These are phyloP conservation scores for Indicator indicator DNA, from an alignment of 2,113 vertebrate species.

Conservation along the genomic window DNA sequence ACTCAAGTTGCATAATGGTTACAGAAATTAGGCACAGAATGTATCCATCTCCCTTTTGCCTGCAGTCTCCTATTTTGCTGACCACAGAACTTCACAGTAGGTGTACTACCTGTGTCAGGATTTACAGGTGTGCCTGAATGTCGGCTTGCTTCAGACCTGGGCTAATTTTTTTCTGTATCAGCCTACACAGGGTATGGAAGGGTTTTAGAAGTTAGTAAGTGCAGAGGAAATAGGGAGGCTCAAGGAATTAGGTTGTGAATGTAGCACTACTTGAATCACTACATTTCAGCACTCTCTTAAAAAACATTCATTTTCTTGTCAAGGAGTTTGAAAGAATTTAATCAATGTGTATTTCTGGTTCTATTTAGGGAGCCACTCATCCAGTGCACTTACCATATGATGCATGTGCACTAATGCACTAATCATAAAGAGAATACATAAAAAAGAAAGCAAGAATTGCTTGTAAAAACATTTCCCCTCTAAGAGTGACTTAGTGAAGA, in stretches of 20 bases:
- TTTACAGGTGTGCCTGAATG: conserved; percentile 27
- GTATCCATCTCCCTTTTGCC: not conserved
- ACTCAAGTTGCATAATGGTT: not conserved
- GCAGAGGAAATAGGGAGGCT: not conserved
- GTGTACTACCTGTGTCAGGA: not conserved
- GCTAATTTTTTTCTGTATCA: not conserved
- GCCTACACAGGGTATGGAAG: not conserved
- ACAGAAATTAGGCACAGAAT: not conserved
- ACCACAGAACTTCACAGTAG: not conserved
- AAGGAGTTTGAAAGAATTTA: not conserved
- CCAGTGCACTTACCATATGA: not conserved
- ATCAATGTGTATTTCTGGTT: not conserved
- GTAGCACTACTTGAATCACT: conserved; percentile 8
- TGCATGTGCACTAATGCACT: not conserved
- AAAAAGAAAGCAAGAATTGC: not conserved
- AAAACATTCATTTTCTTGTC: not conserved
- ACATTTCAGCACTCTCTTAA: conserved; percentile 8
- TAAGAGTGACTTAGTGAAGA: not conserved
- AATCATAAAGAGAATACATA: not conserved
- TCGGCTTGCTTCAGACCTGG: not conserved
- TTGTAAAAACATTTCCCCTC: not conserved
- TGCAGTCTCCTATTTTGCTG: not conserved
- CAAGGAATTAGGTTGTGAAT: not conserved
- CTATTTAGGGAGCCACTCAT: not conserved
- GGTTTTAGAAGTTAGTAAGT: not conserved